phyloP scores from a whole-genome alignment of 1,140 invertebrate species.

The Zeugodacus cucurbitae region DNA sequence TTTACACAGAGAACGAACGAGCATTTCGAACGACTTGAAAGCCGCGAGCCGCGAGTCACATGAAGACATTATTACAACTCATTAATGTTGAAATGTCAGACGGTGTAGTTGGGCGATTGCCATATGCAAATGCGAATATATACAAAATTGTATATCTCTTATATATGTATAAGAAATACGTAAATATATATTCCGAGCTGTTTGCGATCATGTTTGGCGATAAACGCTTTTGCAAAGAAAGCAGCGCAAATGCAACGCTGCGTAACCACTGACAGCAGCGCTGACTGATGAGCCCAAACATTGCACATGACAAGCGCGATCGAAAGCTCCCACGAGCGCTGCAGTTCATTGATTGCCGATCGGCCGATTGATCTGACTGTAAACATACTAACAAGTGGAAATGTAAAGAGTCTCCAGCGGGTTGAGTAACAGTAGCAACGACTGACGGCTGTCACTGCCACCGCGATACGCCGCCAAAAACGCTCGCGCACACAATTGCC shows the following conservation, averaged over 20 bases:
- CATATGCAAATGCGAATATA: constrained; percentile 10
- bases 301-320: not conserved
- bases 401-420: too few relatives aligned
- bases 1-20: constrained; percentile 17
- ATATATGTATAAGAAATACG: not conserved
- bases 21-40: constrained; percentile 19
- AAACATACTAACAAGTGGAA: not conserved
- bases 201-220: constrained; percentile 17
- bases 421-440: not conserved
- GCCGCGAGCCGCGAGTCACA: not conserved
- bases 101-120: constrained; percentile 27
- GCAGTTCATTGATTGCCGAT: constrained; percentile 19
- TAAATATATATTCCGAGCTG: not conserved
- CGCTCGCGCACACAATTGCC: not conserved
- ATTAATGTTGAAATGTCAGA: constrained; percentile 36
- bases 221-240: not conserved
- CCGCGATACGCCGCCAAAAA: not conserved
- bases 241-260: not conserved
- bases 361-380: not conserved
- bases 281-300: constrained; percentile 14
- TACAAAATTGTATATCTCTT: not conserved
- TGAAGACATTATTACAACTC: constrained; percentile 35
- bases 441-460: not conserved
- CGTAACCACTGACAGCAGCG: not conserved
- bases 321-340: not conserved